Evolutionary conservation across 2,888 invertebrate genomes (phyloP), one percentile per base, ranked within the genome.

Genomic region (Anthoptus insignis): DNA sequence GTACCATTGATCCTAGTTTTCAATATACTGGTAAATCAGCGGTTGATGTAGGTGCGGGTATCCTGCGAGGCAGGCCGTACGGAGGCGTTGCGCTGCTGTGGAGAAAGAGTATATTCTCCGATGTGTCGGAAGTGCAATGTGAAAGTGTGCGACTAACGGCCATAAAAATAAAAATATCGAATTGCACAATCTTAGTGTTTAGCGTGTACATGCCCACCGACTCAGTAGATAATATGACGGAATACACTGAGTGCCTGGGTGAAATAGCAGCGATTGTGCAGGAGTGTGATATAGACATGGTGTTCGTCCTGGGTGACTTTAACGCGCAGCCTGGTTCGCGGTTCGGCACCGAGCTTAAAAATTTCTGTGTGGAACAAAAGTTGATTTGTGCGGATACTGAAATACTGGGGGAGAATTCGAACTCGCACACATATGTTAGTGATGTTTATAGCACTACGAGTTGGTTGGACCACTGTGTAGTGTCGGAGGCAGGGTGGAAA

Each of bases 161-260:
- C 8, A 58, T 73, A 8, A 70, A 68, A 64, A 37, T 69, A 2
- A n/a, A 13, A 1, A n/a, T 63, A 1, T 24, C 34, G 1, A 66
- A 66, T 19, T 50, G 66, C 1, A 37, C 53, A 1, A 45, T 76
- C 19, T 7, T 76, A 32, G 54, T 76, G 3, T 49, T 74, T 4
- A 64, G 54, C 32, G 72, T 74, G 2, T 78, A 77, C 29, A 75
- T 78, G 75, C 76, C 76, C 0, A 74, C 71, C 1, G 69, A 73
- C 16, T 16, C 29, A 4, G 14, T 7, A n/a, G 73, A 74, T 2
- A 72, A 77, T 50, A 14, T 77, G 7, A 22, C 47, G 0, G 68
- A 71, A 29, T 76, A 73, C 64, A 73, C 71, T 0, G 66, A 73
- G 7, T 68, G 68, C 29, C 32, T 75, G 5, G 54, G 70, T 27